Evolutionary conservation across 2,888 invertebrate genomes (phyloP).

Genomic region (Calephelis perditalis): DNA sequence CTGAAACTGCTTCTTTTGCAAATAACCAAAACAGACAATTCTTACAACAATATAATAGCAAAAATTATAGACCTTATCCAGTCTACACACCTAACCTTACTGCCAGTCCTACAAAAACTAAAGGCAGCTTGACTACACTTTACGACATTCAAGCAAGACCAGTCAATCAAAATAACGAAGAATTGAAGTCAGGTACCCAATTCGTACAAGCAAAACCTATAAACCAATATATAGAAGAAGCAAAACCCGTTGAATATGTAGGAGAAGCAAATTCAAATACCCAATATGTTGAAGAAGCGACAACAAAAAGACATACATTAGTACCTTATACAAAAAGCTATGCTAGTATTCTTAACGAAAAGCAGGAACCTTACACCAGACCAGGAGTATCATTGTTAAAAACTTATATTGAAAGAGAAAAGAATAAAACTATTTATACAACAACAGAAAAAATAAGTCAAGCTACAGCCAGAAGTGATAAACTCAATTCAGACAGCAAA

Average conservation of each 20-base stretch:
- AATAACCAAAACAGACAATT: constrained; percentile 70
- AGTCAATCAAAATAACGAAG: constrained; percentile 35
- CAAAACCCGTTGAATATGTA: constrained; percentile 34
- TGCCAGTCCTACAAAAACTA: constrained; percentile 45
- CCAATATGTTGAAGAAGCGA: constrained; percentile 38
- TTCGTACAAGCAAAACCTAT: constrained; percentile 5
- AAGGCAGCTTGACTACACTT: constrained; percentile 60
- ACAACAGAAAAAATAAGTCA: constrained; percentile 46
- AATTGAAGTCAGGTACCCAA: constrained; percentile 40
- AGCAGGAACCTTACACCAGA: constrained; percentile 64
- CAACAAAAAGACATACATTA: constrained; percentile 61
- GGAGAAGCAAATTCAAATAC: constrained; percentile 34
- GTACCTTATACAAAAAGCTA: constrained; percentile 65
- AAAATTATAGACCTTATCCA: constrained; percentile 64
- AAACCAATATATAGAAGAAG: constrained; percentile 7
- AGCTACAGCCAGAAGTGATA: constrained; percentile 45
- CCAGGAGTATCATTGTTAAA: constrained; percentile 66
- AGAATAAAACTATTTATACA: constrained; percentile 48
- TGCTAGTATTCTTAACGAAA: constrained; percentile 42
- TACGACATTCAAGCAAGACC: constrained; percentile 61
- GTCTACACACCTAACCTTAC: constrained; percentile 59
- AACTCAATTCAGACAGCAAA: constrained; percentile 35
- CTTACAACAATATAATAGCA: constrained; percentile 58
- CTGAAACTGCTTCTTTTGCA: constrained; percentile 87
- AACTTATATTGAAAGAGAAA: constrained; percentile 59